Percentiles rank a stretch among this genome's conserved stretches.
These are phyloP conservation scores for Spialia ferax DNA, from an alignment of 2,888 invertebrate species.

Conservation along the genomic window DNA sequence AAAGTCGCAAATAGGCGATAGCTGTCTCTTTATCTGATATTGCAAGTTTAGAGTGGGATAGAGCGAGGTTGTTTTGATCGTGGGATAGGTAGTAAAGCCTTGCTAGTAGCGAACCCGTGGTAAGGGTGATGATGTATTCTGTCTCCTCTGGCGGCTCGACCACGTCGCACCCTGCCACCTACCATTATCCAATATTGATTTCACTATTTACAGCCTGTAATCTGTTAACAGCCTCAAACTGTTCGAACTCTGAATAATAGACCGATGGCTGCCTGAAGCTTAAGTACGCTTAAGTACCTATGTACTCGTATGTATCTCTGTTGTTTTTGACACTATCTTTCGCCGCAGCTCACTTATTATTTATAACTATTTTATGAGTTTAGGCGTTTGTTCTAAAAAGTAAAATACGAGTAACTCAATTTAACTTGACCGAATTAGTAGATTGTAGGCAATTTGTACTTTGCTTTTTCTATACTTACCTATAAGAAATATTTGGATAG, in stretches of 20 bases:
- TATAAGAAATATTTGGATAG: no score
- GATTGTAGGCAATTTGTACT: no score
- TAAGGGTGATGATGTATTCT: conserved; percentile 63
- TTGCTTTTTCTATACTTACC: no score
- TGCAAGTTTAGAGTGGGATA: conserved; percentile 39
- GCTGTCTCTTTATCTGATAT: conserved; percentile 40
- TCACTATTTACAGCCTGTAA: conserved; percentile 79
- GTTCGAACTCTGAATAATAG: conserved; percentile 54
- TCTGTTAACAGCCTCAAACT: conserved; percentile 70
- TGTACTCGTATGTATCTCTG: no score
- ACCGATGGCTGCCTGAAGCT: conserved; percentile 35
- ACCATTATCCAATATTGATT: conserved; percentile 83
- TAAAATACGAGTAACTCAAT: no score
- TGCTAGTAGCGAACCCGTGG: conserved; percentile 50
- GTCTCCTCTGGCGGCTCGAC: conserved; percentile 55
- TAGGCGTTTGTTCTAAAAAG: no score
- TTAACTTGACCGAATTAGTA: no score
- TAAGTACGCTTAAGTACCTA: no score
- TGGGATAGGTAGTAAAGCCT: conserved; percentile 30
- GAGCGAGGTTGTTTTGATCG: conserved; percentile 40
- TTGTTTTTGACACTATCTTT: no score
- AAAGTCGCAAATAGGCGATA: conserved; percentile 38
- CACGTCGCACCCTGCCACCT: conserved; percentile 67
- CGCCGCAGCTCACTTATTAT: no score
- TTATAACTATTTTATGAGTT: no score